These are phyloP conservation scores for Nomada goodeniana DNA, from an alignment of 2,888 invertebrate genomes.

Conservation along the genomic window DNA sequence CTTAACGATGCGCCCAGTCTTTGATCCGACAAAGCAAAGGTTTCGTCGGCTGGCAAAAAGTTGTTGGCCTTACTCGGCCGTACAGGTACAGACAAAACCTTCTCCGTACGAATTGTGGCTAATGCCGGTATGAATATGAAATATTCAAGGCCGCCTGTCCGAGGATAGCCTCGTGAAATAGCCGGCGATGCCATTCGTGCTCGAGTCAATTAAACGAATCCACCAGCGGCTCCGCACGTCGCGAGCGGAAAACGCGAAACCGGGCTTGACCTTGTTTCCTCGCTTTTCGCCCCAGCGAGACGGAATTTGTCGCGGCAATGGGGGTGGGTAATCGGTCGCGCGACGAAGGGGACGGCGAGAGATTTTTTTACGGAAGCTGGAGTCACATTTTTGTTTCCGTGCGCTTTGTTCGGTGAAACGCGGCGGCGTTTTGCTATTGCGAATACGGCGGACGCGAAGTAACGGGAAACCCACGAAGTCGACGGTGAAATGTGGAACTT, in stretches of 20 bases:
- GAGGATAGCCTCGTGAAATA: background rate
- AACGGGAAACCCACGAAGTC: constrained; percentile 50
- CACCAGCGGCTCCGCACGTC: too few species aligned
- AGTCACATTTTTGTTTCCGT: background rate
- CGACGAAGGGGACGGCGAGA: too few species aligned
- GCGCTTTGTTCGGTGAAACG: too few species aligned
- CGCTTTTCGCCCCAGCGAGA: too few species aligned
- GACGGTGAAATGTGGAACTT: background rate
- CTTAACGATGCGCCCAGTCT: constrained; percentile 33
- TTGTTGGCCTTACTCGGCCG: constrained; percentile 52
- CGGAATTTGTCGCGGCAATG: too few species aligned
- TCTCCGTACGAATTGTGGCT: constrained; percentile 43
- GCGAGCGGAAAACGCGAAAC: too few species aligned
- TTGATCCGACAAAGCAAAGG: constrained; percentile 46
- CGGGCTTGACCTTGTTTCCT: too few species aligned
- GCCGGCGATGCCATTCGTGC: too few species aligned
- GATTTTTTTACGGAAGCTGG: too few species aligned
- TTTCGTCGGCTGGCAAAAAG: constrained; percentile 50
- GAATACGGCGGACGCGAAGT: constrained; percentile 15
- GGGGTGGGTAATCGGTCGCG: too few species aligned
- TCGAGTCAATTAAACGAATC: background rate
- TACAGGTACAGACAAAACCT: constrained; percentile 58
- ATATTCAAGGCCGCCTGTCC: constrained; percentile 23
- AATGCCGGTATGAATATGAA: constrained; percentile 34
- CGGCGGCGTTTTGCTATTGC: constrained; percentile 4